These are phyloP conservation scores for Drosophila mojavensis DNA, from an alignment of 1,140 invertebrate species.

Conservation along the genomic window DNA sequence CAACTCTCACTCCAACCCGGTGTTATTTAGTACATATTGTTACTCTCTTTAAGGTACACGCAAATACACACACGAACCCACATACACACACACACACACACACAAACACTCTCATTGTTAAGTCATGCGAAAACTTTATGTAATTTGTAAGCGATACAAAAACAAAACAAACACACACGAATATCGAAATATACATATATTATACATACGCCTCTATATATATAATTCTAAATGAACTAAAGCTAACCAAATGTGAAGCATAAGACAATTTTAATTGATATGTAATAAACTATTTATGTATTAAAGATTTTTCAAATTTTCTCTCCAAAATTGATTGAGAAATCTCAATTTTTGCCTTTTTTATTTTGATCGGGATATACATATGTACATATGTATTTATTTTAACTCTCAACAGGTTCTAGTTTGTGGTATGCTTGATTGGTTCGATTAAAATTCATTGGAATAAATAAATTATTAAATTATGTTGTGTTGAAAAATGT, in stretches of 20 bases:
- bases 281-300: constrained; percentile 43
- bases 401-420: background rate
- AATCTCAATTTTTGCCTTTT: background rate
- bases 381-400: too few species aligned
- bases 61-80: constrained; percentile 7
- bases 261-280: constrained; percentile 43
- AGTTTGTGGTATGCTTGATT: too few species aligned
- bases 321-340: background rate
- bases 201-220: constrained; percentile 24
- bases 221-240: constrained; percentile 41
- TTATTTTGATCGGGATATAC: background rate
- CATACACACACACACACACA: constrained; percentile 9
- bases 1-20: constrained; percentile 44
- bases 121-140: constrained; percentile 36
- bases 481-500: too few species aligned
- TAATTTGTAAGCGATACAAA: constrained; percentile 51
- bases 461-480: too few species aligned
- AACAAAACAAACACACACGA: constrained; percentile 27
- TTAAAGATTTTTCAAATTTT: constrained; percentile 2
- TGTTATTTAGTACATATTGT: constrained; percentile 68
- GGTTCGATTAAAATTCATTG: too few species aligned
- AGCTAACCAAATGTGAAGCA: constrained; percentile 60
- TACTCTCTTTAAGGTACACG: constrained; percentile 49
- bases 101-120: constrained; percentile 36
- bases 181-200: constrained; percentile 55